Evolutionary conservation across 1,140 invertebrate genomes (phyloP).

Genomic region (Zaprionus gabonicus): DNA sequence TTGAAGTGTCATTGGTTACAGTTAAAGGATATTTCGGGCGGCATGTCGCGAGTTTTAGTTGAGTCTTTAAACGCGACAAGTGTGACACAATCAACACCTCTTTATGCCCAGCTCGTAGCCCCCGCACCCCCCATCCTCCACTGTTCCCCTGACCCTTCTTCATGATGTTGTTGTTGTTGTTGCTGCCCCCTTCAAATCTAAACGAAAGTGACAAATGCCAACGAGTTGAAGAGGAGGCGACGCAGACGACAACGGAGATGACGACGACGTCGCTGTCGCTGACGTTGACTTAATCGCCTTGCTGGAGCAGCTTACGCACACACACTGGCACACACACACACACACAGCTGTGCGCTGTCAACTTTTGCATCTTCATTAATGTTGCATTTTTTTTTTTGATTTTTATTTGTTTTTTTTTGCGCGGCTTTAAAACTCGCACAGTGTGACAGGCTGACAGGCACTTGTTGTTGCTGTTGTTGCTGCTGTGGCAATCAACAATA

Average conservation of each 20-base stretch:
- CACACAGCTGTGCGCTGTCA: conserved; percentile 65
- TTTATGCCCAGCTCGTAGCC: conserved; percentile 36
- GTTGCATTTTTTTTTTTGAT: conserved; percentile 46
- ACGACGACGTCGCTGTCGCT: conserved; percentile 24
- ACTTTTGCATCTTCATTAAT: conserved; percentile 80
- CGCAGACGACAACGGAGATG: not conserved
- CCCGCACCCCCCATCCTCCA: conserved; percentile 1
- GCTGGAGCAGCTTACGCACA: conserved; percentile 41
- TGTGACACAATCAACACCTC: conserved; percentile 82
- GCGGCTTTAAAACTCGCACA: conserved; percentile 30
- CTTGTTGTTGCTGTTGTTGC: conserved; percentile 17
- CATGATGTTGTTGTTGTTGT: conserved; percentile 8
- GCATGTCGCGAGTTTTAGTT: conserved; percentile 55
- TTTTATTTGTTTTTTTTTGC: conserved; percentile 23
- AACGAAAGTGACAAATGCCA: conserved; percentile 80
- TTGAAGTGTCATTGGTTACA: conserved; percentile 81
- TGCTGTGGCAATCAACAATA: conserved; percentile 47
- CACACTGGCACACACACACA: conserved; percentile 15
- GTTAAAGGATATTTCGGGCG: conserved; percentile 80
- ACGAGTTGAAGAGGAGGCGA: conserved; percentile 56
- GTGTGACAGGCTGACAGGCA: conserved; percentile 26
- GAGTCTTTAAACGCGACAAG: conserved; percentile 64
- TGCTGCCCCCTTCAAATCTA: conserved; percentile 69
- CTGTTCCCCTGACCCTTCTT: conserved; percentile 6
- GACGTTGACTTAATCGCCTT: conserved; percentile 64